Evolutionary conservation across 2,888 invertebrate species (phyloP).

Genomic region (Dysmachus trigonus): DNA sequence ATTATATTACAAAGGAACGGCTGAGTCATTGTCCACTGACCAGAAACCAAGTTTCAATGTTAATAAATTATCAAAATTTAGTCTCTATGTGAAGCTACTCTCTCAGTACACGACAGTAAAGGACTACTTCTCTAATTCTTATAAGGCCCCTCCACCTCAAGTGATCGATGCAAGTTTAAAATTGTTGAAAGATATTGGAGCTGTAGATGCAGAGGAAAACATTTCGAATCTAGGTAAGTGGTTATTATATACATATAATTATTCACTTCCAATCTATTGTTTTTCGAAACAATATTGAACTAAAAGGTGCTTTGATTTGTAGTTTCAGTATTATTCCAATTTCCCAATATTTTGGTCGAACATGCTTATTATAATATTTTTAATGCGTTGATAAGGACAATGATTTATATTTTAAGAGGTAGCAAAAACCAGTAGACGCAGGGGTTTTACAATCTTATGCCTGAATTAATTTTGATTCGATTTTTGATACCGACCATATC

Average conservation of each 20-base stretch:
- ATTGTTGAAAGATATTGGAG: constrained; percentile 80
- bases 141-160: constrained; percentile 71
- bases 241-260: not conserved
- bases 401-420: too few species aligned
- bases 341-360: too few species aligned
- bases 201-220: constrained; percentile 84
- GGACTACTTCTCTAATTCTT: constrained; percentile 74
- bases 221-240: constrained; percentile 73
- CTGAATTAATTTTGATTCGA: too few species aligned
- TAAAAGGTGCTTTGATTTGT: too few species aligned
- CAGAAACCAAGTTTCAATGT: constrained; percentile 78
- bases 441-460: too few species aligned
- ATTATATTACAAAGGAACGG: constrained; percentile 71
- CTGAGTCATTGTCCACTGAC: constrained; percentile 70
- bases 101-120: constrained; percentile 78
- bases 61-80: not conserved
- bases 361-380: too few species aligned
- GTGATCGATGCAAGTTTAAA: constrained; percentile 78
- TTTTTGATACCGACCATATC: too few species aligned
- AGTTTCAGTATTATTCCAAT: too few species aligned
- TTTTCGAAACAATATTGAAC: too few species aligned
- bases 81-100: constrained; percentile 73
- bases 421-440: too few species aligned
- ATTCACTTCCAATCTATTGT: too few species aligned
- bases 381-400: too few species aligned